Evolutionary conservation across 2,113 vertebrate species (phyloP).

Genomic region (Conger conger): DNA sequence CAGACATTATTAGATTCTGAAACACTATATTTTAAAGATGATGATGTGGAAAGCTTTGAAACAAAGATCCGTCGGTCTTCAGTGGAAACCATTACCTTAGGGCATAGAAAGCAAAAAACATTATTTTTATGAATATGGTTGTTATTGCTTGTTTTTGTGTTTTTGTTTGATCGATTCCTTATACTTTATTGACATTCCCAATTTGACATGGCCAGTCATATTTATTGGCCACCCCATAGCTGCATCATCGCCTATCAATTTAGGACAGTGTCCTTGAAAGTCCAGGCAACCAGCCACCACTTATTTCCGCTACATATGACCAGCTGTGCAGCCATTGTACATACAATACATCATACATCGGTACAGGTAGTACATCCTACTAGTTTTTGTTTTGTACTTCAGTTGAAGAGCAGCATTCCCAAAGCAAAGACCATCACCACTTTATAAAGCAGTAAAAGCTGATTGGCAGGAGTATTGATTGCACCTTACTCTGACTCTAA

Average conservation of each 20-base stretch:
- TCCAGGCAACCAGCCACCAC: too few relatives aligned
- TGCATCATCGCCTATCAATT: too few relatives aligned
- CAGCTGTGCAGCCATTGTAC: too few relatives aligned
- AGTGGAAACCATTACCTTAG: not conserved
- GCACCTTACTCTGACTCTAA: not conserved
- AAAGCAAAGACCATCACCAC: not conserved
- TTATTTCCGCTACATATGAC: too few relatives aligned
- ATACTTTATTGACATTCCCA: too few relatives aligned
- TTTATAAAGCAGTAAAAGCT: not conserved
- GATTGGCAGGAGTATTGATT: not conserved
- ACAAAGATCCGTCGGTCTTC: not conserved
- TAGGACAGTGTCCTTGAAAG: too few relatives aligned
- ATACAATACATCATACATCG: too few relatives aligned
- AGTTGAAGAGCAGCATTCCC: not conserved
- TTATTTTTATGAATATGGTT: not conserved
- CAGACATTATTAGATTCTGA: slow-evolving; percentile 11
- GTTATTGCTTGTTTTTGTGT: not conserved
- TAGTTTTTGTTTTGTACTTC: too few relatives aligned
- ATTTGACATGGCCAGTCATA: too few relatives aligned
- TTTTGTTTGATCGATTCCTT: too few relatives aligned
- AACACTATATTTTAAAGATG: not conserved
- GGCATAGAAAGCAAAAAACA: not conserved
- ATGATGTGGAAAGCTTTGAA: not conserved
- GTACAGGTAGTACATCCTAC: too few relatives aligned
- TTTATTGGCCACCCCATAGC: too few relatives aligned